These are phyloP conservation scores for Danaus plexippus DNA, from an alignment of 1,140 invertebrate genomes.

Conservation along the genomic window DNA sequence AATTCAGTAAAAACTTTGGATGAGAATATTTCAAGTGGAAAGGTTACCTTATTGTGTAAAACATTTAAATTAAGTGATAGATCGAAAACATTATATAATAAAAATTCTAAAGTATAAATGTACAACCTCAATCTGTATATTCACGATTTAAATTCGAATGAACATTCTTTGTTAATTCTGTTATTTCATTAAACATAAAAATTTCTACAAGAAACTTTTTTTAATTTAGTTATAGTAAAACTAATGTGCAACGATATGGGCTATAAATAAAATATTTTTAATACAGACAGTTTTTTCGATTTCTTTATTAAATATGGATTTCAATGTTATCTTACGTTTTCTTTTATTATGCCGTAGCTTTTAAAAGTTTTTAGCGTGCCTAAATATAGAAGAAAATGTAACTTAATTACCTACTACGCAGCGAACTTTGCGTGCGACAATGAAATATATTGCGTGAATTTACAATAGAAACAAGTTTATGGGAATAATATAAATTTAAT, in stretches of 20 bases:
- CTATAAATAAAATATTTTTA: no score
- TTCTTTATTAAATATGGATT: no score
- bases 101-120: slow-evolving; percentile 4
- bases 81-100: slow-evolving; percentile 19
- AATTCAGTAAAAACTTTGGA: slow-evolving; percentile 54
- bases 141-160: no score
- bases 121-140: no score
- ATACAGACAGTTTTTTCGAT: no score
- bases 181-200: no score
- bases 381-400: slow-evolving; percentile 3
- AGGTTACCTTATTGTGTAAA: slow-evolving; percentile 64
- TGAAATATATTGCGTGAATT: slow-evolving; percentile 2
- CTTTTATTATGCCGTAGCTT: background rate
- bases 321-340: no score
- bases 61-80: slow-evolving; percentile 53
- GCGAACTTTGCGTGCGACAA: slow-evolving; percentile 1
- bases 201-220: slow-evolving; percentile 5
- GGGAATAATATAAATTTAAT: no score
- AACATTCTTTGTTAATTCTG: no score
- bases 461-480: background rate
- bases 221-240: no score
- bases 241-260: no score
- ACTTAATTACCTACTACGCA: slow-evolving; percentile 2
- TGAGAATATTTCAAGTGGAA: slow-evolving; percentile 45
- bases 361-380: slow-evolving; percentile 3